phyloP scores from a whole-genome alignment of 2,113 vertebrate genomes.

The Pollimyrus isidori region DNA sequence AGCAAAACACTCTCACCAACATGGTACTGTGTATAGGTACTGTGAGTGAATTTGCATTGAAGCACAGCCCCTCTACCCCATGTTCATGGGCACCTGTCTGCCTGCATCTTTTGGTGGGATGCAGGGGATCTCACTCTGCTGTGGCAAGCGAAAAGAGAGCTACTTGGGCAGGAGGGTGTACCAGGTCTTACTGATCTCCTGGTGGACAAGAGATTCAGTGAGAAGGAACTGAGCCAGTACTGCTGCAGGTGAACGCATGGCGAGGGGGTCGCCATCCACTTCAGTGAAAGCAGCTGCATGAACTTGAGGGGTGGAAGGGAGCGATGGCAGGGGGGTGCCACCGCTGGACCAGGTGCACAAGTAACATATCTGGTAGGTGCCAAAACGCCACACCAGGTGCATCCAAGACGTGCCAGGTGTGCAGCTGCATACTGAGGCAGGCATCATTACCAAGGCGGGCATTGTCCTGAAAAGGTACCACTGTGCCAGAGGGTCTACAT shows the following conservation, averaged over 20 bases:
- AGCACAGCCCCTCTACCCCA: too few relatives aligned
- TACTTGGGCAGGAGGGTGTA: too few relatives aligned
- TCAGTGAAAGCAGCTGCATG: neutral
- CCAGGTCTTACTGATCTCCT: too few relatives aligned
- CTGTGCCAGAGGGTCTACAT: constrained; percentile 10
- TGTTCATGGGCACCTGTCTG: too few relatives aligned
- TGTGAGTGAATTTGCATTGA: too few relatives aligned
- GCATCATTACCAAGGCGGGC: constrained; percentile 15
- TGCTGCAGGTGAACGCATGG: neutral
- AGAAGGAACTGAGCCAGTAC: too few relatives aligned
- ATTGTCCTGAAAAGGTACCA: neutral
- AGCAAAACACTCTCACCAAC: too few relatives aligned
- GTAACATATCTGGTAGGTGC: constrained; percentile 26
- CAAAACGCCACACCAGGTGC: constrained; percentile 16
- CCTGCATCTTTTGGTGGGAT: too few relatives aligned
- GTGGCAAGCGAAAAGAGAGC: too few relatives aligned
- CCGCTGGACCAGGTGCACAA: constrained; percentile 22
- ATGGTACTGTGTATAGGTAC: too few relatives aligned
- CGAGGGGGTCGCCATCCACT: neutral
- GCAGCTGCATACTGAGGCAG: constrained; percentile 10
- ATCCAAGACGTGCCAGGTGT: constrained; percentile 28
- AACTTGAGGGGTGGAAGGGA: neutral
- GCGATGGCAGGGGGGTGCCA: neutral
- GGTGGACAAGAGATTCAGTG: too few relatives aligned
- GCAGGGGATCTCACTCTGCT: too few relatives aligned